Evolutionary conservation across 2,113 vertebrate genomes (phyloP), one percentile per base, ranked within the genome.

Genomic region (Theristicus caerulescens): DNA sequence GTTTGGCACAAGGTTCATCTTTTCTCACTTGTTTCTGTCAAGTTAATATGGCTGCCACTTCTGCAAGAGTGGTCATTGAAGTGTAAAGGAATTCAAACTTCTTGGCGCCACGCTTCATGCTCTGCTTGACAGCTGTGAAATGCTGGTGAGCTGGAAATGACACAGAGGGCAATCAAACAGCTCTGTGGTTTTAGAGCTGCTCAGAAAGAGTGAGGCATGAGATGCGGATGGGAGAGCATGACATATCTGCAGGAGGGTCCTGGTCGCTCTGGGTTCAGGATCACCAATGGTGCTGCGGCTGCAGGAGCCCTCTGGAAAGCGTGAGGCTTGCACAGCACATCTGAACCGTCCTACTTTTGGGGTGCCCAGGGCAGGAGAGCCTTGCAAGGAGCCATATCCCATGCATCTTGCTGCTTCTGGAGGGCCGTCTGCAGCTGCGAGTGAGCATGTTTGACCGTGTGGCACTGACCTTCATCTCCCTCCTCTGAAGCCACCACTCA

Each of bases 391-490:
- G 10, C 18, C 13, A 4, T 1, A 13, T 20, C 36, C 59, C 19
- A 3, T 12, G 13, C 32, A 4, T 9, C 80, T 10, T 49, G 17
- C 71, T 62, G 27, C 46, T 38, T 10, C 52, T 44, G 36, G 15
- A 36, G 20, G 26, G 24, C 10, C 32, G 38, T 21, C 55, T 24
- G 26, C 62, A 29, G 17, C 34, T 26, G 8, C 11, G 3, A 3
- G 14, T 6, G 25, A 32, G 16, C 19, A 3, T 4, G 7, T 19
- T 27, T 29, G 4, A 12, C 34, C 1, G 0, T 6, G 26, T 32
- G 20, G 29, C n/a, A 25, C 26, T 5, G 7, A 34, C 32, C 57
- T 29, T 11, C 19, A 8, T 27, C 26, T 29, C 36, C 8, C 40
- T 59, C 22, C 15, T 11, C 9, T 2, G 7, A 40, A 59, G 44